phyloP scores from a whole-genome alignment of 2,888 invertebrate genomes.

The Melanargia galathea region DNA sequence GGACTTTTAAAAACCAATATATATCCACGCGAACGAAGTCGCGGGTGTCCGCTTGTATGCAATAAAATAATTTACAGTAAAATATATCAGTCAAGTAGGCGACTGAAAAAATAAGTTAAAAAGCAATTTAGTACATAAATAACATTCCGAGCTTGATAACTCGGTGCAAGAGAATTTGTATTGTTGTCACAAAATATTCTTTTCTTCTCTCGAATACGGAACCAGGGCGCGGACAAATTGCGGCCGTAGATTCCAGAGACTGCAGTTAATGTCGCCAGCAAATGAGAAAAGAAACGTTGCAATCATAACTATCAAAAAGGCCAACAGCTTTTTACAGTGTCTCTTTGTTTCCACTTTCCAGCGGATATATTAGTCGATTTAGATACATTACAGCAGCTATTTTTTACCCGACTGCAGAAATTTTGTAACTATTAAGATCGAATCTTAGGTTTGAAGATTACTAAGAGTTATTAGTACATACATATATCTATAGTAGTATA shows the following conservation, averaged over 20 bases:
- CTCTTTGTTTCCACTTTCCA: constrained; percentile 24
- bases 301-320: constrained; percentile 35
- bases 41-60: too few species aligned
- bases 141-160: constrained; percentile 32
- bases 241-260: constrained; percentile 29
- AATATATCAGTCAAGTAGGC: background rate
- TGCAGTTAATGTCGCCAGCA: constrained; percentile 40
- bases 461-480: too few species aligned
- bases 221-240: constrained; percentile 35
- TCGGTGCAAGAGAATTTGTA: constrained; percentile 33
- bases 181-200: constrained; percentile 38
- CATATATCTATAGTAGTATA: too few species aligned
- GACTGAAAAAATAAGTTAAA: constrained; percentile 23
- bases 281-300: constrained; percentile 39
- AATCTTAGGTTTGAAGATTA: too few species aligned
- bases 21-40: too few species aligned
- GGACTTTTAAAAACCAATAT: too few species aligned
- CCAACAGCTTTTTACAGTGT: constrained; percentile 33
- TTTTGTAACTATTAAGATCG: too few species aligned
- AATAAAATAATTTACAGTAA: background rate
- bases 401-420: background rate
- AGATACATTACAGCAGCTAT: background rate
- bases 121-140: constrained; percentile 31
- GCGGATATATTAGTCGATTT: constrained; percentile 13
- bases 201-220: constrained; percentile 35